Base-by-base conservation (phyloP, 2,888 invertebrate genomes). In the Hypolimnas misippus region DNA sequence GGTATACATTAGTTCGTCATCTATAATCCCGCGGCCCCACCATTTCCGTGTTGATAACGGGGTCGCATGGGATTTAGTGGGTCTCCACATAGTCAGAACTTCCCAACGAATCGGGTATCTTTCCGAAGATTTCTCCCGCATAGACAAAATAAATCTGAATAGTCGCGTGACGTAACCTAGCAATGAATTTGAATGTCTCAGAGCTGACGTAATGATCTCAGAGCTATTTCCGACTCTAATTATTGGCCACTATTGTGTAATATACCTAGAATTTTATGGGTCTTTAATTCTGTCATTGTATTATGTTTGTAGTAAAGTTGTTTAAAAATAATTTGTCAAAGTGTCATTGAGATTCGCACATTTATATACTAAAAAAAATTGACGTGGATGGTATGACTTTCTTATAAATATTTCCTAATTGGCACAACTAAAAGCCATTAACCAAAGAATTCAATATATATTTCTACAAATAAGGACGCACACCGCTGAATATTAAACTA, bases 171-270 rank as follows among this genome's bases (percentile, higher is more conserved):
- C 14, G 2, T 14, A 25, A 5, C 25, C 29, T 29, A 12, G 25
- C 52, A 38, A 59, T 44, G 35, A 19, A 53, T 52, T 53, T 53
- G 44, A 53, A 53, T 17, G 44, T 42, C 19, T 51, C 40, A 19
- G 49, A 38, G 65, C 21, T 14, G 25, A 14, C 49, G 29, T 14
- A 49, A 61, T 57, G 65, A 66, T 61, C 60, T 60, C 60, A 63
- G 49, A 66, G 54, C 35, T 63, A 62, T 65, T 65, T 57, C 60
- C 60, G 54, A 38, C 31, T 46, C 40, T 40, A 54, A 66, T 66
- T 66, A 63, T 60, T 31, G 60, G 55, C 49, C 19, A 44, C 53
- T 19, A 63, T 63, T 63, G 63, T 58, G 40, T 16, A 1, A 21
- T 19, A 42, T 57, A 35, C 10, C 7, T 44, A 44, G n/a, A 38